phyloP scores from a whole-genome alignment of 2,113 vertebrate genomes.

The Tyrannus savana region DNA sequence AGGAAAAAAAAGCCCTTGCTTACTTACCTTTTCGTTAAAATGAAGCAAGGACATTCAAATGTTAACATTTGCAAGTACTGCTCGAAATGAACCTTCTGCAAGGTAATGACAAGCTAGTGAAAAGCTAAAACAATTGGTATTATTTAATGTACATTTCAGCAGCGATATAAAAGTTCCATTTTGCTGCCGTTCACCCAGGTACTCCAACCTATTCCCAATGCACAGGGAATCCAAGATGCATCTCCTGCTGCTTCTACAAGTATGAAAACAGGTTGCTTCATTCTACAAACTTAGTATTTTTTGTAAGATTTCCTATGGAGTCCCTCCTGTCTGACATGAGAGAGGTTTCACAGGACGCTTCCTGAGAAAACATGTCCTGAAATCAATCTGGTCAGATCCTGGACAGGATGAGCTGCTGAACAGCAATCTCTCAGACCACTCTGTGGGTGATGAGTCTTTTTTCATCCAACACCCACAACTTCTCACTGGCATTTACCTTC shows the following conservation, averaged over 20 bases:
- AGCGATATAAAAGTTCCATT: not conserved
- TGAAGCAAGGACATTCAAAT: not conserved
- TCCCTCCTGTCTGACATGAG: not conserved
- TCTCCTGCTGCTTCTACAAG: not conserved
- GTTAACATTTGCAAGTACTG: not conserved
- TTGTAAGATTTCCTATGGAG: not conserved
- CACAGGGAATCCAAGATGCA: not conserved
- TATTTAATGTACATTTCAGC: not conserved
- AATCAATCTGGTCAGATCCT: not conserved
- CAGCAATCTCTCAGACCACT: not conserved
- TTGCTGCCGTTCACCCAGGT: not conserved
- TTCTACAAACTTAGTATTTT: not conserved
- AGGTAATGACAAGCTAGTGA: not conserved
- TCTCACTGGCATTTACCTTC: not conserved
- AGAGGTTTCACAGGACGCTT: not conserved
- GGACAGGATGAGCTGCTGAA: not conserved
- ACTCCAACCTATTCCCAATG: not conserved
- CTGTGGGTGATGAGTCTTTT: not conserved
- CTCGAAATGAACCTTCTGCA: not conserved
- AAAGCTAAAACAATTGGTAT: not conserved
- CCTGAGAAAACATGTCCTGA: not conserved
- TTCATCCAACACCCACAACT: not conserved
- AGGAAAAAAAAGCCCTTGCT: not conserved
- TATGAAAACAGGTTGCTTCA: not conserved
- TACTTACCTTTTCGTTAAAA: not conserved